Conservation (phyloP, 2,797 vertebrate genomes). For the Enteromius unitaeniatus region DNA sequence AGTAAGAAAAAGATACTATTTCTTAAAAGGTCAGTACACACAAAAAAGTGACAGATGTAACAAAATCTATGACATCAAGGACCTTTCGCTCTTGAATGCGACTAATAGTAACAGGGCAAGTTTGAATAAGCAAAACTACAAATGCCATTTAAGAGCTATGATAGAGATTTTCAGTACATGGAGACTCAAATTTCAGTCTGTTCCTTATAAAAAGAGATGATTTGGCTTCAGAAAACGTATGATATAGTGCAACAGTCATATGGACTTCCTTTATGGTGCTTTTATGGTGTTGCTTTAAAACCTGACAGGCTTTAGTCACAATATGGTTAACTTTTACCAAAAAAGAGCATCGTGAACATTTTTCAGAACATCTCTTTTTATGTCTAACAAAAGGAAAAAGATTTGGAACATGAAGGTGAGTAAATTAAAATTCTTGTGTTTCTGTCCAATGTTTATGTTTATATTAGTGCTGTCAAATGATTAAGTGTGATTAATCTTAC, state of each 20-base stretch:
- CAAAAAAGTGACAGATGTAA: background rate
- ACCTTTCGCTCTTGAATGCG: background rate
- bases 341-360: background rate
- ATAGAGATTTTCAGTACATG: background rate
- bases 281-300: background rate
- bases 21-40: background rate
- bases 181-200: background rate
- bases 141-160: background rate
- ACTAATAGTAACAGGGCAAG: background rate
- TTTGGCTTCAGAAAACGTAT: background rate
- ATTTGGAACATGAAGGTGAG: background rate
- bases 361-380: background rate
- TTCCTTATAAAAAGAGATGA: background rate
- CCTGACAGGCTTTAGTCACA: background rate
- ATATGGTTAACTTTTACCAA: slow-evolving; percentile 3
- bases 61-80: background rate
- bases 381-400: background rate
- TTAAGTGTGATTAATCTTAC: too few relatives aligned
- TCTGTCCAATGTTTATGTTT: too few relatives aligned
- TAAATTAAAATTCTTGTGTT: background rate
- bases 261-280: background rate
- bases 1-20: background rate
- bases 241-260: background rate
- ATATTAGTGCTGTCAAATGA: too few relatives aligned
- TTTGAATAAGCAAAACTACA: background rate